Evolutionary conservation across 2,113 vertebrate species (phyloP), one percentile per base, ranked within the genome.

Genomic region (Bos javanicus): DNA sequence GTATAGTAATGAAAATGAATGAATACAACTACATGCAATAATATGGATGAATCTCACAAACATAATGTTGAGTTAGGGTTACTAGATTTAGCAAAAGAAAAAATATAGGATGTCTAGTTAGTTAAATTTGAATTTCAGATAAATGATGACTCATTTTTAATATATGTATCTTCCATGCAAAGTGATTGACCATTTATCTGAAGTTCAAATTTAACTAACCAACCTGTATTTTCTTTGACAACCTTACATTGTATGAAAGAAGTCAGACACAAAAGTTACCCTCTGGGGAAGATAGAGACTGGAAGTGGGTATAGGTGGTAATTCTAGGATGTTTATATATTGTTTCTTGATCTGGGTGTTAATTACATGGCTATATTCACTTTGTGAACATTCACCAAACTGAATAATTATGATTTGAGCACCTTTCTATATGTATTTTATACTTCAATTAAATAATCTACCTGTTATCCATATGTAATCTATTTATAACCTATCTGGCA

Each of bases 41-140:
- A 74, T 67, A 91, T 15, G 28, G 52, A 81, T 80, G 52, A 86
- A 57, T 91, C 52, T 86, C 67, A 94, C 25, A 82, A 85, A 48
- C 57, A 91, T n/a, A 87, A 71, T 64, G 50, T 59, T 87, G 56
- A 90, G 60, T 76, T 85, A 94, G 52, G 82, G 14, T 82, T 95
- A 91, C 46, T 6, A 39, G 46, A 97, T 81, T 96, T 95, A 96
- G 54, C 52, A 97, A 94, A 94, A 86, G 23, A 48, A 87, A 90
- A 95, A 82, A 88, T 10, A 84, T 28, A 89, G 14, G 11, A 74
- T 23, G 80, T 33, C 50, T 80, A 52, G 56, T 76, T 95, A 89
- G 71, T 89, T 95, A 89, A 91, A 95, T 92, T 76, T 96, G 78
- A 95, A 91, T 89, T 97, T 85, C 52, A 91, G 95, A 93, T 74